phyloP scores from a whole-genome alignment of 2,113 vertebrate species.

The Podarcis cretensis region DNA sequence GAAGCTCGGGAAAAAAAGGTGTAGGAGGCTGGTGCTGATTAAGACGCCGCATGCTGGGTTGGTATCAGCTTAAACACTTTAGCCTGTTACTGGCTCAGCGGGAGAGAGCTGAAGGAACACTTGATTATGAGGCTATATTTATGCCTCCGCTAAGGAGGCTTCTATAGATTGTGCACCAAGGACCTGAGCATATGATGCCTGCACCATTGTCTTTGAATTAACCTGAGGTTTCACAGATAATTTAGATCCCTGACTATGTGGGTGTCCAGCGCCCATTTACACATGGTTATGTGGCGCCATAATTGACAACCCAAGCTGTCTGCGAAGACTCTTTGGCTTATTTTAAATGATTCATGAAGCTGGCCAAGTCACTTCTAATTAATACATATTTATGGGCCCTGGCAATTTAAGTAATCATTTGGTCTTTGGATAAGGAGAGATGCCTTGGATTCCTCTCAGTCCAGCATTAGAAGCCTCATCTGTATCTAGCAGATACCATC shows the following conservation, averaged over 20 bases:
- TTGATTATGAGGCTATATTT: slow-evolving; percentile 71
- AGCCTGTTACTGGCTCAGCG: slow-evolving; percentile 70
- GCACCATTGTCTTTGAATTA: slow-evolving; percentile 45
- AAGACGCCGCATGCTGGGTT: slow-evolving; percentile 68
- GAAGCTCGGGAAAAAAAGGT: slow-evolving; percentile 50
- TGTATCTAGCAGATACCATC: background rate
- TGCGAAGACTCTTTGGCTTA: background rate
- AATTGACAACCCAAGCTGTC: slow-evolving; percentile 26
- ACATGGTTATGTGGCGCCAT: slow-evolving; percentile 8
- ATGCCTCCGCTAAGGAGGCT: slow-evolving; percentile 63
- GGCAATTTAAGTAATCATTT: slow-evolving; percentile 5
- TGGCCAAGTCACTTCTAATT: slow-evolving; percentile 32
- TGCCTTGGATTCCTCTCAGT: background rate
- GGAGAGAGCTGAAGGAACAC: slow-evolving; percentile 56
- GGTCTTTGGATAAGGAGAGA: background rate
- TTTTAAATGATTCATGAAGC: slow-evolving; percentile 37
- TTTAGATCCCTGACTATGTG: slow-evolving; percentile 18
- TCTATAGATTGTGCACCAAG: slow-evolving; percentile 31
- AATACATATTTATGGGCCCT: background rate
- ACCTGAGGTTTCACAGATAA: slow-evolving; percentile 41
- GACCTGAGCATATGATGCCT: slow-evolving; percentile 38
- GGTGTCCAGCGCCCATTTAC: slow-evolving; percentile 44
- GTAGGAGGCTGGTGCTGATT: slow-evolving; percentile 67
- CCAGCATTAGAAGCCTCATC: rapidly evolving
- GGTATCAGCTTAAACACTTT: slow-evolving; percentile 74